A percentile compares a stretch with the other conserved stretches of the same genome.
phyloP scores from a whole-genome alignment of 2,113 vertebrate genomes.

The Eulemur rufifrons region DNA sequence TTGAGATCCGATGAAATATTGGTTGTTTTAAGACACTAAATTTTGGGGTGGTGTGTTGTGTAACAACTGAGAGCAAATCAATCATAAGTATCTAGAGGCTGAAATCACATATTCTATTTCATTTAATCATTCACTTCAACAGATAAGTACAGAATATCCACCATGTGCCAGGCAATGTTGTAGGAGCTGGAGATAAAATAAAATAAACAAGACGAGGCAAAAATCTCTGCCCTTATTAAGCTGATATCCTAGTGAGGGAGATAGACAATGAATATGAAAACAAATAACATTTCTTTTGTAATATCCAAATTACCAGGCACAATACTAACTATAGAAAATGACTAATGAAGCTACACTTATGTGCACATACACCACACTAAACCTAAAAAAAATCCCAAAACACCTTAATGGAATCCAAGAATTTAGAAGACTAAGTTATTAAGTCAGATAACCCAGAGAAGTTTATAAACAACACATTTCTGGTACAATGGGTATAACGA shows the following conservation, averaged over 20 bases:
- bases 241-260: not conserved
- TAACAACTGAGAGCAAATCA: not conserved
- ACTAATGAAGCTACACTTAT: not conserved
- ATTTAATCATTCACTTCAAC: not conserved
- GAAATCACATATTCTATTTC: not conserved
- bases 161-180: not conserved
- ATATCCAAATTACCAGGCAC: not conserved
- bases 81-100: not conserved
- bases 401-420: not conserved
- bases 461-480: conserved; percentile 49
- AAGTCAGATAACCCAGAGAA: conserved; percentile 57
- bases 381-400: not conserved
- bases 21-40: not conserved
- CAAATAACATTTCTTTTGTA: not conserved
- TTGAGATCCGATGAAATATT: not conserved
- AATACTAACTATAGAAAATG: not conserved
- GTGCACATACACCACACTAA: not conserved
- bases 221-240: not conserved
- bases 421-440: not conserved
- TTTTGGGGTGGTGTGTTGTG: not conserved
- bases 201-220: not conserved
- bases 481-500: not conserved
- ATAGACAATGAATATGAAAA: not conserved
- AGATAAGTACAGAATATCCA: not conserved
- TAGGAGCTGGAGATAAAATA: not conserved